phyloP scores from a whole-genome alignment of 2,888 invertebrate species.

The Hydraecia micacea region DNA sequence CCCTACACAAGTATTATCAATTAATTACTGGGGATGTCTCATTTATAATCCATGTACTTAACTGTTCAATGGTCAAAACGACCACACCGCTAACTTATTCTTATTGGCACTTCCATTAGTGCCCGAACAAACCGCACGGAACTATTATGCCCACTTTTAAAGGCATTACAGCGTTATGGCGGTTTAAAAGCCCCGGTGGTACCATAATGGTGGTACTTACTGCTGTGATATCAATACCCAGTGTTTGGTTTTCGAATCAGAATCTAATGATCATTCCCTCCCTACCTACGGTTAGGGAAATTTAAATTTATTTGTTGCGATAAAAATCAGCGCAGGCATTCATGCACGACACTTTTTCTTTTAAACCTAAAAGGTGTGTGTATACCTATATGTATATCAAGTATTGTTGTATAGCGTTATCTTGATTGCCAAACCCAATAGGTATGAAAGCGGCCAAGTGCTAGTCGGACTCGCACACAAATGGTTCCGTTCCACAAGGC shows the following conservation, averaged over 20 bases:
- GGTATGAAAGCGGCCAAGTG: neutral
- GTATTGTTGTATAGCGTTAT: neutral
- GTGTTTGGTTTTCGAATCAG: constrained; percentile 41
- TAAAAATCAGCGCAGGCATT: neutral
- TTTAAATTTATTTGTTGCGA: constrained; percentile 13
- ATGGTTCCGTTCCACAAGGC: neutral
- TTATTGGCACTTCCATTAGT: constrained; percentile 57
- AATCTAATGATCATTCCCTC: constrained; percentile 32
- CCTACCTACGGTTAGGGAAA: neutral
- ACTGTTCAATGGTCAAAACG: constrained; percentile 42
- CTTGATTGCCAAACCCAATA: neutral
- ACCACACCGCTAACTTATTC: constrained; percentile 59
- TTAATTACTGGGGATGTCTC: too few relatives aligned
- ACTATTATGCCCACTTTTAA: constrained; percentile 60
- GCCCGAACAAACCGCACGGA: constrained; percentile 57
- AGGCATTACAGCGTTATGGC: constrained; percentile 57
- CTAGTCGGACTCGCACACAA: neutral
- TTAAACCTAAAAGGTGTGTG: neutral
- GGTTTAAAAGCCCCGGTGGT: constrained; percentile 54
- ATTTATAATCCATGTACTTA: too few relatives aligned
- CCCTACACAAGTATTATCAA: too few relatives aligned
- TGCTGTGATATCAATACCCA: constrained; percentile 53
- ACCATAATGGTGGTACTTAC: constrained; percentile 47
- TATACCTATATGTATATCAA: neutral
- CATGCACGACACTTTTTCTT: neutral